Evolutionary conservation across 2,113 vertebrate species (phyloP), one percentile per base, ranked within the genome.

Genomic region (Paradoxurus hermaphroditus): DNA sequence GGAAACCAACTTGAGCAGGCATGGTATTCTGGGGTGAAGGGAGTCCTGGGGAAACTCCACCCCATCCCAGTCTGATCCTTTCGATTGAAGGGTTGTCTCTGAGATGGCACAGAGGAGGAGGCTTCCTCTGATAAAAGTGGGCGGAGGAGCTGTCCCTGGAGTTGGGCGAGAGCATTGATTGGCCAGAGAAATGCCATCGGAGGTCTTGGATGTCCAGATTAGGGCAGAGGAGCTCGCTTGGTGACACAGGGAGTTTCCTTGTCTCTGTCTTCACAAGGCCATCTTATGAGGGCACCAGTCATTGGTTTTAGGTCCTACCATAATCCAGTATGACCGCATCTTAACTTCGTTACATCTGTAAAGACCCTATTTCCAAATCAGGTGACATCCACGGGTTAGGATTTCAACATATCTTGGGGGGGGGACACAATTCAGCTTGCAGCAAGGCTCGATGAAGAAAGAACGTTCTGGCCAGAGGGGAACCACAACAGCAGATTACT

Each of bases 301-400:
- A 21, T 11, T 86, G 4, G 15, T 44, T 83, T 70, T 49, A 78
- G 82, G 25, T 10, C 31, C 56, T 4, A 39, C 62, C n/a, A 36
- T 70, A 39, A 87, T 44, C 36, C 36, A 36, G 19, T 15, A 53
- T 63, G 75, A 78, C 18, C 39, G 87, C 15, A 49, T 44, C 41
- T 81, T 46, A 73, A 85, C 3, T 11, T 44, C 41, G 31, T 82
- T 75, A 46, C n/a, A 65, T 63, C 59, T 15, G 1, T 49, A 67
- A 91, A 77, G 67, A 73, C 27, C 53, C 23, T 27, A 3, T 94
- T 85, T 96, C 91, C 89, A 81, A 97, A 87, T 67, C 56, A 87
- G 87, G 63, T 31, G 49, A 70, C 23, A 53, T 13, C 31, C 65
- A 34, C 75, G 83, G 70, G 19, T 77, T 25, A 90, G n/a, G 65